Base-by-base conservation (phyloP, 2,888 invertebrate genomes). In the Onthophagus sagittarius region DNA sequence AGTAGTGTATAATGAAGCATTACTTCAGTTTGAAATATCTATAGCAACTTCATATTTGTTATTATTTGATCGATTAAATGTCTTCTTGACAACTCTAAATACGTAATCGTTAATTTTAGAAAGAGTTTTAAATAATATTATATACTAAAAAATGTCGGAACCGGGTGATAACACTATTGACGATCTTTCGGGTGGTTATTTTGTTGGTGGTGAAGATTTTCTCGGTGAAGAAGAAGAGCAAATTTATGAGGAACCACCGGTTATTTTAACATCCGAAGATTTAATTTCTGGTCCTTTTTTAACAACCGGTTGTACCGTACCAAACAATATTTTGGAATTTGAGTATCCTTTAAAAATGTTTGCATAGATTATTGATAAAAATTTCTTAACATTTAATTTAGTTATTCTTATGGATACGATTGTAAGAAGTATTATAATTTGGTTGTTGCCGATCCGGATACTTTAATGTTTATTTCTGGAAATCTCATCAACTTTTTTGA, bases 401-500 rank as follows among this genome's bases (percentile, higher is more conserved):
- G 95, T 82, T 88, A 94, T 85, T 96, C 96, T 0, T 96, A 92
- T 83, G 95, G 95, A 6, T 97, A 95, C 83, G 92, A 96, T 82
- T 94, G 95, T 82, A 90, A 89, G 77, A 92, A 91, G 79, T 89
- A 91, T 74, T 94, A 92, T 82, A 97, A 97, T 83, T 84, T 97
- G 64, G 91, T 93, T 76, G 89, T 93, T 3, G 89, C 93, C 64
- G 94, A 95, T 82, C 88, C 90, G 2, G 85, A 91, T 9, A 93
- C 92, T 0, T 83, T 96, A 1, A 88, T 94, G 74, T 97, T 93
- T 87, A 89, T 90, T 0, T 92, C 96, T 0, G 97, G 97, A 70
- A 96, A 94, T 84, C 88, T 93, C 70, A 87, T 97, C 39, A 90
- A 93, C 78, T 92, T 96, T 80, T 90, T 94, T 76, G 88, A 94